Conservation (phyloP, 1,140 invertebrate genomes). For the Hormaphis cornu region DNA sequence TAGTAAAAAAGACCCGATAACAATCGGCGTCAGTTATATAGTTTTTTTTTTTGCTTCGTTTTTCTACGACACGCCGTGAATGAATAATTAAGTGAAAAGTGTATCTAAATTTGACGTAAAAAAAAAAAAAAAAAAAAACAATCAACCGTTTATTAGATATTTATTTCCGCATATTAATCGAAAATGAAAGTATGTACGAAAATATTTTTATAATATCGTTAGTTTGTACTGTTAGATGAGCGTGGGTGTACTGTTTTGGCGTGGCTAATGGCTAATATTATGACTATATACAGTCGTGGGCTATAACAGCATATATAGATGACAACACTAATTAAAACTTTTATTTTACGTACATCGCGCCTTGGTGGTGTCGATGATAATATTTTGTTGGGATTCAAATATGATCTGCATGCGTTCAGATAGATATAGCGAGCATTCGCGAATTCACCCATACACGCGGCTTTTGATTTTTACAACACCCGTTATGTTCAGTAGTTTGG, state of each 20-base stretch:
- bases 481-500: not conserved
- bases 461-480: not conserved
- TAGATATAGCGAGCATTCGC: not conserved
- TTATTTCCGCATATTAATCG: too few relatives aligned
- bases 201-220: too few relatives aligned
- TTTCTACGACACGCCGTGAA: slow-evolving; percentile 5
- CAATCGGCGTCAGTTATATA: not conserved
- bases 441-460: not conserved
- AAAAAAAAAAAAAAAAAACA: too few relatives aligned
- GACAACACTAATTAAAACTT: not conserved
- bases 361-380: not conserved
- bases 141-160: too few relatives aligned
- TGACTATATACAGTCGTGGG: too few relatives aligned
- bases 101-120: not conserved
- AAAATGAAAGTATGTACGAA: too few relatives aligned
- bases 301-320: not conserved
- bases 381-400: not conserved
- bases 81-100: slow-evolving; percentile 17
- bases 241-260: too few relatives aligned
- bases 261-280: too few relatives aligned
- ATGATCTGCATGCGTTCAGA: not conserved
- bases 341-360: not conserved
- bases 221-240: too few relatives aligned
- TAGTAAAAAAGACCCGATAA: slow-evolving; percentile 23
- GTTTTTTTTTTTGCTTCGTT: slow-evolving; percentile 23